Conservation (phyloP, 1,140 invertebrate species). For the Ectropis grisescens region DNA sequence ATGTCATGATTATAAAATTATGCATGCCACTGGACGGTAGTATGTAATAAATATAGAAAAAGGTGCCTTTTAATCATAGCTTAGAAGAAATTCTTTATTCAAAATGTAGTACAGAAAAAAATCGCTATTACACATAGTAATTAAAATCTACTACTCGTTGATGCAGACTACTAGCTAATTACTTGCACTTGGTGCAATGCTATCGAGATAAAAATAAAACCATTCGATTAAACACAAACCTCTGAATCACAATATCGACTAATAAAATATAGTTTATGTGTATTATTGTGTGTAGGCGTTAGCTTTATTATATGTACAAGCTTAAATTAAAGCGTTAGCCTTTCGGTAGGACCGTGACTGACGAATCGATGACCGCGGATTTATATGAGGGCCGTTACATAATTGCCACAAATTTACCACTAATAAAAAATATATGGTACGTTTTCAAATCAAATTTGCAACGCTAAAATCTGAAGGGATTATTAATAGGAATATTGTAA, state of each 20-base stretch:
- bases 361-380: no score
- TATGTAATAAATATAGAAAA: constrained; percentile 47
- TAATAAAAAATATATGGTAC: no score
- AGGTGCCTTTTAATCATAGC: constrained; percentile 37
- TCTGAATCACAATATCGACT: constrained; percentile 43
- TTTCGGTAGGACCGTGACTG: no score
- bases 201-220: constrained; percentile 29
- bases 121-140: constrained; percentile 6
- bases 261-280: constrained; percentile 18
- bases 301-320: no score
- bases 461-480: constrained; percentile 38
- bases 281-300: no score
- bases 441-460: constrained; percentile 60
- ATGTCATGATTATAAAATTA: no score
- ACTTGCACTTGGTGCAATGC: constrained; percentile 57
- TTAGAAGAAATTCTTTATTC: constrained; percentile 25
- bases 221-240: constrained; percentile 41
- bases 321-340: no score
- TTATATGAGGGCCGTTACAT: no score
- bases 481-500: no score
- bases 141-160: constrained; percentile 37
- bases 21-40: constrained; percentile 66
- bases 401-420: no score
- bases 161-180: constrained; percentile 35
- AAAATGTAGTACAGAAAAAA: constrained; percentile 20